Evolutionary conservation across 37 sponge, comb jelly and placozoan genomes (phyloP).

Genomic region (Hexactinellida sp.): DNA sequence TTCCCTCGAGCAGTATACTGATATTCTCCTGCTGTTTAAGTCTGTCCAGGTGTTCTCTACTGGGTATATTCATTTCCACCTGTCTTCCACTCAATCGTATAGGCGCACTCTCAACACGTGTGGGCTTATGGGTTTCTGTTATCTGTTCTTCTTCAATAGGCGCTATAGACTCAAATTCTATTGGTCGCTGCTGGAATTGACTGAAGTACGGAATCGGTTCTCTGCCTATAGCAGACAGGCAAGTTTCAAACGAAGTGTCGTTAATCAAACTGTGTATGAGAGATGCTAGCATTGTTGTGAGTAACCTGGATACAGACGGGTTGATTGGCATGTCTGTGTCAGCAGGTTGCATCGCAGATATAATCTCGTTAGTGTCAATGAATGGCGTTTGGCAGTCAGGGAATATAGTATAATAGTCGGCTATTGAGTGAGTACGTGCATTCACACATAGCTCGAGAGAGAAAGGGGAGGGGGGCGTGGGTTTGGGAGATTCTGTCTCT

Average conservation of each 20-base stretch:
- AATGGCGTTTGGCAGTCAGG: conserved; percentile 21
- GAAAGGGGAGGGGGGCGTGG: conserved; percentile 32
- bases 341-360: neutral
- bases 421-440: conserved; percentile 42
- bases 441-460: conserved; percentile 45
- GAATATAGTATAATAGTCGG: conserved; percentile 42
- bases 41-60: neutral
- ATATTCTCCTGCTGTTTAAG: neutral
- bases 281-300: neutral
- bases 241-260: conserved; percentile 50
- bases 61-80: neutral
- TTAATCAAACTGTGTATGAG: conserved; percentile 47
- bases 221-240: conserved; percentile 31
- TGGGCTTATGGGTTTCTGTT: neutral
- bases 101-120: conserved; percentile 4
- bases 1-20: neutral
- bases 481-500: conserved; percentile 4
- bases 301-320: neutral
- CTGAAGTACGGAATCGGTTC: conserved; percentile 76
- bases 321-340: neutral
- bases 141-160: neutral
- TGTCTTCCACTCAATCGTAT: neutral
- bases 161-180: neutral
- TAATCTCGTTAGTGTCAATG: conserved; percentile 28
- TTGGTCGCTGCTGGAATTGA: conserved; percentile 33